phyloP scores from a whole-genome alignment of 2,113 vertebrate genomes.

The Pantherophis guttatus region DNA sequence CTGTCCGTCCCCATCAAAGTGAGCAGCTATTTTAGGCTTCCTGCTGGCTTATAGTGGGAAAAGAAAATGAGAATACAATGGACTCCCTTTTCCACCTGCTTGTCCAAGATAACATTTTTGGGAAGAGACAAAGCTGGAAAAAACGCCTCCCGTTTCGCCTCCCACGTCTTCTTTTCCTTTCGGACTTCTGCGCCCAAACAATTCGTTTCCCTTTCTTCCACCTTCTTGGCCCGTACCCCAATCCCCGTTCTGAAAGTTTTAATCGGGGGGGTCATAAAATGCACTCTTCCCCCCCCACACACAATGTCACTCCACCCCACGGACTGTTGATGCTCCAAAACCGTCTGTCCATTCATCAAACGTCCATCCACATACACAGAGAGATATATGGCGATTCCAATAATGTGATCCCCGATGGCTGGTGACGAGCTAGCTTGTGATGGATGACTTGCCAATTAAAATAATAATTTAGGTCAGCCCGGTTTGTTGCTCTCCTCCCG shows the following conservation, averaged over 20 bases:
- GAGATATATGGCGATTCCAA: not conserved
- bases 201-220: not conserved
- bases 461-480: not conserved
- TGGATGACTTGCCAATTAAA: not conserved
- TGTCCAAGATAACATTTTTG: conserved; percentile 7
- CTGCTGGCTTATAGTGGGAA: not conserved
- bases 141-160: not conserved
- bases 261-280: not conserved
- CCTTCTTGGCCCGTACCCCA: not conserved
- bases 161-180: no score
- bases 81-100: not conserved
- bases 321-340: not conserved
- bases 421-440: not conserved
- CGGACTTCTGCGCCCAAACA: not conserved
- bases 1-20: not conserved
- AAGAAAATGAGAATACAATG: conserved; percentile 12
- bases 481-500: not conserved
- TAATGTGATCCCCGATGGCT: not conserved
- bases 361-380: not conserved
- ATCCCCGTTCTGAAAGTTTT: not conserved
- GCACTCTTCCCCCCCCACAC: not conserved
- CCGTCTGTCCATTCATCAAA: not conserved
- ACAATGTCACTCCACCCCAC: not conserved
- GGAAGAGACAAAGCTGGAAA: not conserved
- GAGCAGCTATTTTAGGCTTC: conserved; percentile 33